Conservation (phyloP, 2,797 vertebrate genomes). For the Lepilemur ruficaudatus region DNA sequence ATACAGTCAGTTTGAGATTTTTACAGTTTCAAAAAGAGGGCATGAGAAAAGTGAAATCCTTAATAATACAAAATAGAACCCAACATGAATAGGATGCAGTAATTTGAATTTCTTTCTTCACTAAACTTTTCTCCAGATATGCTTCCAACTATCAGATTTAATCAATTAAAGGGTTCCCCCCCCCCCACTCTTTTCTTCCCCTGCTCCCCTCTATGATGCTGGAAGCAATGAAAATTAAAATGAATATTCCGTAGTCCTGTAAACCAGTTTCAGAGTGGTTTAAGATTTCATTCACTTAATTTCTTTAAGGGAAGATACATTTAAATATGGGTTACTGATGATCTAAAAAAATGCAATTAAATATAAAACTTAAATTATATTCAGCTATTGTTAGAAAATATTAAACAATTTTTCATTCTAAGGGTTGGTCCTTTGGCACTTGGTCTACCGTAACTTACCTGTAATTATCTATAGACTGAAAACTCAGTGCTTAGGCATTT, state of each 20-base stretch:
- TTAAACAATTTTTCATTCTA: not conserved
- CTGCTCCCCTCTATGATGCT: not conserved
- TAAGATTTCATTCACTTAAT: slow-evolving; percentile 13
- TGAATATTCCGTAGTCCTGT: not conserved
- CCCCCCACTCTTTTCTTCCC: not conserved
- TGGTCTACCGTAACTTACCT: not conserved
- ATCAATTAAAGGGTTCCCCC: not conserved
- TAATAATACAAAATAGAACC: not conserved
- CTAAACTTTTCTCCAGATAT: not conserved
- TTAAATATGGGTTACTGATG: slow-evolving; percentile 8
- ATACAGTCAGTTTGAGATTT: not conserved
- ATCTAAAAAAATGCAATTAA: not conserved
- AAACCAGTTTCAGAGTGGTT: not conserved
- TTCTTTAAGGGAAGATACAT: not conserved
- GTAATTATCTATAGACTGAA: not conserved
- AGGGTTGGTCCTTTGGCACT: not conserved
- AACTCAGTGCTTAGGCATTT: not conserved
- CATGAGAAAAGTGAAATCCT: slow-evolving; percentile 21
- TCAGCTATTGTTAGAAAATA: slow-evolving; percentile 17
- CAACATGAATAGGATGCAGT: not conserved
- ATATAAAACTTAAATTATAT: slow-evolving; percentile 20
- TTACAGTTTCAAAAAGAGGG: not conserved
- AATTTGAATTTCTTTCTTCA: slow-evolving; percentile 32
- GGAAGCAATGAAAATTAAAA: slow-evolving; percentile 19
- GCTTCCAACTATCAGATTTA: not conserved